These are phyloP conservation scores for Pammene aurita DNA, from an alignment of 2,888 invertebrate genomes.

Conservation along the genomic window DNA sequence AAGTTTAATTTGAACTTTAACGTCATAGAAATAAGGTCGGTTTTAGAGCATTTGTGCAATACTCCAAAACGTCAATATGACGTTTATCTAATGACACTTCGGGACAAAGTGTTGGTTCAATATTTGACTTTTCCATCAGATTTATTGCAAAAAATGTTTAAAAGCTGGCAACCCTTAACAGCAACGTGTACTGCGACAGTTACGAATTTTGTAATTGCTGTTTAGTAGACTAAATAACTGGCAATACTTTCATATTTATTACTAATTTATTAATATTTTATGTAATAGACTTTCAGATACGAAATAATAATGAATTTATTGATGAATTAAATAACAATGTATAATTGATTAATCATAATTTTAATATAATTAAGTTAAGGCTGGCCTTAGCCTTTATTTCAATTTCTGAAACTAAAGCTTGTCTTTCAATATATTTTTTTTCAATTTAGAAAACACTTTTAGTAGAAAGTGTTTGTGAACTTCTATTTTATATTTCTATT, in stretches of 20 bases:
- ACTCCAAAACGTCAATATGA: conserved; percentile 12
- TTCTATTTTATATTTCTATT: conserved; percentile 45
- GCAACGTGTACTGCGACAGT: conserved; percentile 38
- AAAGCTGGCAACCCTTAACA: conserved; percentile 10
- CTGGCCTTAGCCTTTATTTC: conserved; percentile 51
- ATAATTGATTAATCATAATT: conserved; percentile 30
- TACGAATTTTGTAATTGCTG: conserved; percentile 38
- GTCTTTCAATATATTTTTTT: conserved; percentile 41
- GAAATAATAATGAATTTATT: conserved; percentile 21
- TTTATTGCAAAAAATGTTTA: conserved; percentile 1
- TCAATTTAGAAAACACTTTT: conserved; percentile 61
- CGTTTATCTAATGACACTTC: conserved; percentile 23
- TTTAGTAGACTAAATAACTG: conserved; percentile 34
- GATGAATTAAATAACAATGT: conserved; percentile 31
- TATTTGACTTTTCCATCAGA: conserved; percentile 15
- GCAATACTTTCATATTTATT: conserved; percentile 17
- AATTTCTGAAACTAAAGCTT: conserved; percentile 31
- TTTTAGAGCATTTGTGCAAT: conserved; percentile 17
- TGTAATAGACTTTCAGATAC: conserved; percentile 39
- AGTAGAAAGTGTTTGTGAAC: conserved; percentile 64
- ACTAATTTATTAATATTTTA: conserved; percentile 35
- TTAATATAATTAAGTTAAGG: conserved; percentile 44
- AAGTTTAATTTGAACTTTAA: conserved; percentile 5
- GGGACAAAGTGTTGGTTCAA: conserved; percentile 24
- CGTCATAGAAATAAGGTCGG: conserved; percentile 5